These are phyloP conservation scores for Hycleus cichorii DNA, from an alignment of 1,140 invertebrate genomes.

Conservation along the genomic window DNA sequence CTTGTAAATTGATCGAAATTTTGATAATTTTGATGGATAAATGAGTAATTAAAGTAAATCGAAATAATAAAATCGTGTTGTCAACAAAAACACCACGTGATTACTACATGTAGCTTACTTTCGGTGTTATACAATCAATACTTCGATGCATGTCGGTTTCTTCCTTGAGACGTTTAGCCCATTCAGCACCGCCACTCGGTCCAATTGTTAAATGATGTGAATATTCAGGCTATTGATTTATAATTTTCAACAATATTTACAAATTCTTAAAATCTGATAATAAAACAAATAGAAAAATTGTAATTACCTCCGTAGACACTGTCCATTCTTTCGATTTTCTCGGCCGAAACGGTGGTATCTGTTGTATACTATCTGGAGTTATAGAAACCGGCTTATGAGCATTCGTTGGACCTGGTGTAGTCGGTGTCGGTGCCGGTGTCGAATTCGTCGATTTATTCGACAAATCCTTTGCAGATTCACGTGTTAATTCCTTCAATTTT, in stretches of 20 bases:
- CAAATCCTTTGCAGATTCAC: conserved; percentile 16
- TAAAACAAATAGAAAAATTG: not conserved
- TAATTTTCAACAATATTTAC: no score
- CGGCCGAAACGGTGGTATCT: conserved; percentile 48
- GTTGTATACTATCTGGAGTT: conserved; percentile 43
- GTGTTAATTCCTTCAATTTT: conserved; percentile 22
- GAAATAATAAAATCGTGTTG: not conserved
- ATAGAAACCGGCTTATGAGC: conserved; percentile 38
- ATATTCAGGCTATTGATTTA: conserved; percentile 19
- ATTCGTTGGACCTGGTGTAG: conserved; percentile 27
- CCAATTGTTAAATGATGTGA: conserved; percentile 54
- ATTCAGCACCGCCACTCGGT: conserved; percentile 56
- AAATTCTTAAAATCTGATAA: not conserved
- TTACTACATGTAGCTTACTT: conserved; percentile 39
- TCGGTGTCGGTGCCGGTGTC: conserved; percentile 28
- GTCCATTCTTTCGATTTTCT: conserved; percentile 47
- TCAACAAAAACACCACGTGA: not conserved
- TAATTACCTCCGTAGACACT: conserved; percentile 28
- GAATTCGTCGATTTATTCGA: conserved; percentile 15
- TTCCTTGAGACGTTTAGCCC: conserved; percentile 52
- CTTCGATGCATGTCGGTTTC: conserved; percentile 52
- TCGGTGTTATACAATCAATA: conserved; percentile 58
- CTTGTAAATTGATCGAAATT: no score
- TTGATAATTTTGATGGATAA: no score
- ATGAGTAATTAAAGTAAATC: not conserved